Base-by-base conservation (phyloP, 2,888 invertebrate species). In the Monochamus alternatus region DNA sequence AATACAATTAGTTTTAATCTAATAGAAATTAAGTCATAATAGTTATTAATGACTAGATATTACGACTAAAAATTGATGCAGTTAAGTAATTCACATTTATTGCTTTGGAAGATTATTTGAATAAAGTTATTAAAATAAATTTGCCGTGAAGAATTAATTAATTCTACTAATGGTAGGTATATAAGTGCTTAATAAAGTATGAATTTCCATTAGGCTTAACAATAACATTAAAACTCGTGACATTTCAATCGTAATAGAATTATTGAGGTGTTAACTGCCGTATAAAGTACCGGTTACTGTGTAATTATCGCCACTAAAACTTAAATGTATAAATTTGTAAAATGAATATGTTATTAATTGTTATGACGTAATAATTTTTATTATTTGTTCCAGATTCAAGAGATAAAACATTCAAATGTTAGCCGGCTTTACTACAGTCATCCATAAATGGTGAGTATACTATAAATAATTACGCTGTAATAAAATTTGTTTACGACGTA, bases 401-500 rank as follows among this genome's bases (percentile, higher is more conserved):
- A 73, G 74, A 79, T 77, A 70, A 71, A 73, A 64, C 73, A 73
- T 73, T 68, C 31, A 71, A 71, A 60, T 51, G 71, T 60, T 63
- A 73, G 69, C 75, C 72, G 77, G 60, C 70, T 51, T 60, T 59
- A 74, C 55, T 55, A 55, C 70, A 80, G 76, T 75, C 68, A 70
- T 74, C 76, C 74, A 60, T 78, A 81, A 82, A 83, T 80, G 83
- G 83, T 83, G 78, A 84, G 82, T 83, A 77, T 80, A 75, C 73
- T 78, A 79, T 79, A 81, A 80, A 84, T 83, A 84, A 82, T 82
- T 81, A 84, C 81, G 75, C 77, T 78, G 84, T 80, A 82, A 84
- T 86, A 85, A 86, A 85, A 82, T 83, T 85, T 85, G 73, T 73
- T 73, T 73, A 73, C 73, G 78, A 71, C 63, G 73, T 67, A 77